Base-by-base conservation (phyloP, 2,888 invertebrate species). In the Pammene aurita region DNA sequence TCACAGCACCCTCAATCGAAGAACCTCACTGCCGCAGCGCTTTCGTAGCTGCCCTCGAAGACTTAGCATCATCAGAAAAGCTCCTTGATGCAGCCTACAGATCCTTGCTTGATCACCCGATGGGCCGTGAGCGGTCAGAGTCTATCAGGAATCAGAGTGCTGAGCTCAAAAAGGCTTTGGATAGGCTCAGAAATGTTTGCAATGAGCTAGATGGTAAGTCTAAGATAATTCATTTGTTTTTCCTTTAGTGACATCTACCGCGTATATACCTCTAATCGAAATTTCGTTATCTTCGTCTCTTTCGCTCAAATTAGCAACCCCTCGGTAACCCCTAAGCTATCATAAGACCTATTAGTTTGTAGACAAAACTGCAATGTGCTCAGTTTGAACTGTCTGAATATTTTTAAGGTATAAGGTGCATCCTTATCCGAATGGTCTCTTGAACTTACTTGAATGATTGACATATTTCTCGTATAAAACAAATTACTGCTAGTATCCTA, bases 1-100 rank as follows among this genome's bases (percentile, higher is more conserved):
- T 91, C 0, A 85, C 87, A 13, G 85, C 87, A 0, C 82, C 88
- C 0, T 84, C 86, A 0, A 86, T 89, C 67, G 77, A 80, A 44
- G 87, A 89, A 76, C 83, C 88, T 0, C 90, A 88, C 78, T 90
- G 91, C 72, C 88, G 82, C 56, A 89, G 88, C 42, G 90, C 90
- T 0, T 74, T 91, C 1, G 78, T 83, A 0, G 88, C 86, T 0
- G 81, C 89, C 0, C 77, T 81, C 0, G 85, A 85, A 35, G 74
- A 75, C 35, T 78, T 89, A 2, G 70, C 83, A 0, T 77, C 81
- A 0, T 74, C 84, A 9, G 80, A 76, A 2, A 84, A 83, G 69
- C 78, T 72, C 6, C 79, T 89, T 9, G 76, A 83, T 0, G 14
- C 66, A 2, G 44, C 74, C 0, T 85, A 83, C 79, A 78, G 76